These are phyloP conservation scores for Tragelaphus scriptus DNA, from an alignment of 2,113 vertebrate genomes.

Conservation along the genomic window DNA sequence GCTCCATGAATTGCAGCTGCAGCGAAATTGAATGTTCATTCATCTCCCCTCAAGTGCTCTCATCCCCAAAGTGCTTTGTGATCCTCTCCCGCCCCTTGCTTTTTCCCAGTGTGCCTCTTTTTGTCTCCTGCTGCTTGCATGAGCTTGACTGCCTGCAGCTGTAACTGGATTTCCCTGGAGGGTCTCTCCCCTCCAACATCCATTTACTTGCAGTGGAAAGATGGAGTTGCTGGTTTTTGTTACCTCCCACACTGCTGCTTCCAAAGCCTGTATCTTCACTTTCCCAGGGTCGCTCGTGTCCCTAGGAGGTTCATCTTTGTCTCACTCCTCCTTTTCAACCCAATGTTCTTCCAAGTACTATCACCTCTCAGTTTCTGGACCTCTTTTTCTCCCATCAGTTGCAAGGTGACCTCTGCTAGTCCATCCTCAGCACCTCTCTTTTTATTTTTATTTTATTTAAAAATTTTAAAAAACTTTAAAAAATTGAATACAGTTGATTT, in stretches of 20 bases:
- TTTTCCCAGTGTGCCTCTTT: neutral
- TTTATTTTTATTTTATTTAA: neutral
- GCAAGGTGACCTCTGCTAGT: neutral
- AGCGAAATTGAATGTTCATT: accelerated
- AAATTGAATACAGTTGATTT: neutral
- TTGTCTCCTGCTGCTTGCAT: accelerated
- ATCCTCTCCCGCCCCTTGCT: neutral
- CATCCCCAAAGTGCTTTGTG: neutral
- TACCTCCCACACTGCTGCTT: neutral
- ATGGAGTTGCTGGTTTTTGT: neutral
- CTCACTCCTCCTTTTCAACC: neutral
- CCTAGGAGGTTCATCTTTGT: neutral
- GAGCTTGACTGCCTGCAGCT: neutral
- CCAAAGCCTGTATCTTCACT: neutral
- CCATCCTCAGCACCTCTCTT: neutral
- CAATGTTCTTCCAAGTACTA: neutral
- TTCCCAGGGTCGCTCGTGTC: accelerated
- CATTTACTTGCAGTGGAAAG: neutral
- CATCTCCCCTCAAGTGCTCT: neutral
- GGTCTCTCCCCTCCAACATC: neutral
- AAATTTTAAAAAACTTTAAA: neutral
- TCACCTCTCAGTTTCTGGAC: neutral
- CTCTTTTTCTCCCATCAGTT: neutral
- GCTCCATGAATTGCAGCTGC: neutral
- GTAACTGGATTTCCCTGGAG: neutral